Evolutionary conservation across 2,888 invertebrate genomes (phyloP), one percentile per base, ranked within the genome.

Genomic region (Suillia variegata): DNA sequence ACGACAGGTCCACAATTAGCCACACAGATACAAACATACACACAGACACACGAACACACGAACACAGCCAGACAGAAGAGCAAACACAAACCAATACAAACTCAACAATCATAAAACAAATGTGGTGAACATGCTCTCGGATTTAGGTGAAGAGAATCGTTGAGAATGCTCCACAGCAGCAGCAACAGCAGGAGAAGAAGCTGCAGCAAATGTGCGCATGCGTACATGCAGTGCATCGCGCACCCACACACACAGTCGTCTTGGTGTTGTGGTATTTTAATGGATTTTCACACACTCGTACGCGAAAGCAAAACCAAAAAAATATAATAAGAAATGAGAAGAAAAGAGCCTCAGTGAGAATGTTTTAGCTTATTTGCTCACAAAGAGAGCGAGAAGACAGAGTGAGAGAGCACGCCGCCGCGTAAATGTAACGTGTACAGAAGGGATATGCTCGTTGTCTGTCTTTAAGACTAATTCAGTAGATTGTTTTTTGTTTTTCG

Each of bases 1-100:
- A 76, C 77, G 77, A 77, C 77, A 77, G 79, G 77, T 77, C 77
- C 74, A 77, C 78, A 77, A 77, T 77, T 77, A 78, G 79, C 76
- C 66, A 69, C 64, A 64, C 63, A 51, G 54, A 60, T 49, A 67
- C 63, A 64, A 60, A 63, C 61, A 60, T 59, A 51, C 56, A 60
- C 52, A 67, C 63, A 64, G 59, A 63, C 61, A 60, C 61, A 59
- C 47, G 62, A 53, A 64, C 55, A 52, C n/a, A 38, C 24, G 12
- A 42, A 53, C 17, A 45, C 60, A 55, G 34, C 21, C 54, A 18
- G 20, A 13, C n/a, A 20, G 42, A 26, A 26, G 20, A 17, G 12
- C 20, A 34, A 20, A 26, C 54, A 50, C 22, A 58, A 42, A 58
- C 50, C 52, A 31, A 24, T 50, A 24, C 58, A 53, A 26, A 33